These are phyloP conservation scores for Dinothrombium tinctorium DNA, from an alignment of 1,140 invertebrate genomes.

Conservation along the genomic window DNA sequence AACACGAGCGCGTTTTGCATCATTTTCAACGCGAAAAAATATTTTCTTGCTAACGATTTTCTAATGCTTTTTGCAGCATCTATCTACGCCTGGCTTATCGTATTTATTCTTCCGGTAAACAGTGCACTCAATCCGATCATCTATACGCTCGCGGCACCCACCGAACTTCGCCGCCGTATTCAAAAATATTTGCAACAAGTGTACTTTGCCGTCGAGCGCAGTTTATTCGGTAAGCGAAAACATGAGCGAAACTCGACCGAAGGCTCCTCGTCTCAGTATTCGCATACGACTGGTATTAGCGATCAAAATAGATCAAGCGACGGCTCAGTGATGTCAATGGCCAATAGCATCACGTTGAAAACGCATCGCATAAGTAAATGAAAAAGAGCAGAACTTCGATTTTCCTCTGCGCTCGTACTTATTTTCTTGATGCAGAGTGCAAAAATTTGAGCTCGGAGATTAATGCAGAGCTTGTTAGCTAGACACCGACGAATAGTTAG, in stretches of 20 bases:
- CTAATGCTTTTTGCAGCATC: constrained; percentile 29
- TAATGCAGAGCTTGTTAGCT: too few species aligned
- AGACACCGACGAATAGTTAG: too few species aligned
- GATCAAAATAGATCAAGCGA: not conserved
- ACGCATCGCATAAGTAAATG: too few species aligned
- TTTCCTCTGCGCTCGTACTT: too few species aligned
- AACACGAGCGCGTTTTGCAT: too few species aligned
- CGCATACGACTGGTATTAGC: not conserved
- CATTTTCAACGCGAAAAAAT: too few species aligned
- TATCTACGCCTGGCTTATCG: constrained; percentile 43
- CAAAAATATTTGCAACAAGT: not conserved
- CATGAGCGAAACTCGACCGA: not conserved
- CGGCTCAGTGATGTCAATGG: not conserved
- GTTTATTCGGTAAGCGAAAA: not conserved
- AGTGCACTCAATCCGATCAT: constrained; percentile 49
- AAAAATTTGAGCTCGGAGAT: too few species aligned
- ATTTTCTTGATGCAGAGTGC: too few species aligned
- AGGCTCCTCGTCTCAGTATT: not conserved
- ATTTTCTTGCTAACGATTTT: too few species aligned
- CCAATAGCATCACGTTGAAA: too few species aligned
- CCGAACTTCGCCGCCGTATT: constrained; percentile 12
- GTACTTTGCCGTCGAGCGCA: too few species aligned
- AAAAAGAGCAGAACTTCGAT: too few species aligned
- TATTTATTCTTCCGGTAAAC: constrained; percentile 50
- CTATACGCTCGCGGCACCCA: constrained; percentile 50